Conservation (phyloP, 2,888 invertebrate species). For the Tiliacea aurago region DNA sequence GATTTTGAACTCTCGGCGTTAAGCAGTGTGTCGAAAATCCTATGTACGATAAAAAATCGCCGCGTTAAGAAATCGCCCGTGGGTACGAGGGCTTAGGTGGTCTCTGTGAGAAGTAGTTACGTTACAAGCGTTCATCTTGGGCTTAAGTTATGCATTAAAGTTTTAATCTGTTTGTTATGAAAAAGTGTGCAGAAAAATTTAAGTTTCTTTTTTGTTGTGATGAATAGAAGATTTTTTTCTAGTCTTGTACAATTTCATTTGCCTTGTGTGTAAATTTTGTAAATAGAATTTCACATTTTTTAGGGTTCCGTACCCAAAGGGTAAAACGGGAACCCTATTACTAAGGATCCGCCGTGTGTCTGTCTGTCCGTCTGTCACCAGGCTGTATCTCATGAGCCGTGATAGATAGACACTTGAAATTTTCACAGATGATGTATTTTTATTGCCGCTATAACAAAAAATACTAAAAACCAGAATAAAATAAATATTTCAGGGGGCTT, state of each 20-base stretch:
- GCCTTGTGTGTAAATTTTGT: not conserved
- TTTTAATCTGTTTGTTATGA: slow-evolving; percentile 30
- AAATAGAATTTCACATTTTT: not conserved
- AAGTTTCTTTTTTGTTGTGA: not conserved
- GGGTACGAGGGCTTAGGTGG: not conserved
- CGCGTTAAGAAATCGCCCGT: not conserved
- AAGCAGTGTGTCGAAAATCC: not conserved
- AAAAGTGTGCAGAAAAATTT: slow-evolving; percentile 7
- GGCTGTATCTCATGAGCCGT: too few species aligned
- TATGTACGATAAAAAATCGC: not conserved
- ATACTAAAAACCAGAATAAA: too few species aligned
- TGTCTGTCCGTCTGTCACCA: too few species aligned
- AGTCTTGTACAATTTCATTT: not conserved
- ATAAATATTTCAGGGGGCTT: too few species aligned
- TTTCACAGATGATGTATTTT: too few species aligned
- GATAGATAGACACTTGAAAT: too few species aligned
- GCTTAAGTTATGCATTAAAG: slow-evolving; percentile 44
- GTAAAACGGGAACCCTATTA: too few species aligned
- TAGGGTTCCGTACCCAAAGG: too few species aligned
- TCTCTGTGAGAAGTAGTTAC: not conserved
- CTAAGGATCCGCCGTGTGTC: too few species aligned
- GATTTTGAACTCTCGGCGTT: not conserved
- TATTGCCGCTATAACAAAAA: too few species aligned
- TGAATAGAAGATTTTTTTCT: not conserved
- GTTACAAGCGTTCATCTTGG: slow-evolving; percentile 17